phyloP scores from a whole-genome alignment of 2,797 vertebrate species.

The Erpetoichthys calabaricus region DNA sequence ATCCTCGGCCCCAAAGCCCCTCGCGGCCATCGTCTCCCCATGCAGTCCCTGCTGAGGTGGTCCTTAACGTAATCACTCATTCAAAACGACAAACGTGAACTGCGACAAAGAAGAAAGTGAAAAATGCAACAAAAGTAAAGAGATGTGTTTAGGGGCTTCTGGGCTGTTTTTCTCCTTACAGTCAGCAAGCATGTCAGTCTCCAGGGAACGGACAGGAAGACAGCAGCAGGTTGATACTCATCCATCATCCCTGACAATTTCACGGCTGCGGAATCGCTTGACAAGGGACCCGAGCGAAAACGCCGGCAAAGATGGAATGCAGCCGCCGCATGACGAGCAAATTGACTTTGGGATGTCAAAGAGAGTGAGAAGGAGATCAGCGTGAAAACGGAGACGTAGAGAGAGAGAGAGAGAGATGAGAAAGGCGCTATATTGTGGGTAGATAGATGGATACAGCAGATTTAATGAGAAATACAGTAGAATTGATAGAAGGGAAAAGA shows the following conservation, averaged over 20 bases:
- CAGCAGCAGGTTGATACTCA: slow-evolving; percentile 91
- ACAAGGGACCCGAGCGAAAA: slow-evolving; percentile 53
- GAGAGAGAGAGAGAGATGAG: too few relatives aligned
- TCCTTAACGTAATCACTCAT: too few relatives aligned
- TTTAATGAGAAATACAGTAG: too few relatives aligned
- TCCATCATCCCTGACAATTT: slow-evolving; percentile 91
- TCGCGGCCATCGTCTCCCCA: too few relatives aligned
- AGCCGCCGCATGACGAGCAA: slow-evolving; percentile 59
- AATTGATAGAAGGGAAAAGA: too few relatives aligned
- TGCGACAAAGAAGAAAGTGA: slow-evolving; percentile 23
- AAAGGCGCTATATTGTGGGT: too few relatives aligned
- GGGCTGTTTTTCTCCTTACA: slow-evolving; percentile 64
- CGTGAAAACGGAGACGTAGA: slow-evolving; percentile 20
- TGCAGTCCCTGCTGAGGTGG: too few relatives aligned
- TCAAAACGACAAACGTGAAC: too few relatives aligned
- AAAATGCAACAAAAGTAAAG: slow-evolving; percentile 33
- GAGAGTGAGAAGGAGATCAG: slow-evolving; percentile 29
- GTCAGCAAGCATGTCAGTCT: slow-evolving; percentile 77
- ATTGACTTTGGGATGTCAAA: slow-evolving; percentile 73
- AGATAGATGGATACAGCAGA: too few relatives aligned
- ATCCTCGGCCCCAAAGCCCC: too few relatives aligned
- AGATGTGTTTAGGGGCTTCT: slow-evolving; percentile 4
- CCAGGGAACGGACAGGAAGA: slow-evolving; percentile 75
- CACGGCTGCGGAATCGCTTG: slow-evolving; percentile 75
- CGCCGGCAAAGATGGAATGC: slow-evolving; percentile 65